phyloP scores from a whole-genome alignment of 2,113 vertebrate genomes.

The Alligator mississippiensis region DNA sequence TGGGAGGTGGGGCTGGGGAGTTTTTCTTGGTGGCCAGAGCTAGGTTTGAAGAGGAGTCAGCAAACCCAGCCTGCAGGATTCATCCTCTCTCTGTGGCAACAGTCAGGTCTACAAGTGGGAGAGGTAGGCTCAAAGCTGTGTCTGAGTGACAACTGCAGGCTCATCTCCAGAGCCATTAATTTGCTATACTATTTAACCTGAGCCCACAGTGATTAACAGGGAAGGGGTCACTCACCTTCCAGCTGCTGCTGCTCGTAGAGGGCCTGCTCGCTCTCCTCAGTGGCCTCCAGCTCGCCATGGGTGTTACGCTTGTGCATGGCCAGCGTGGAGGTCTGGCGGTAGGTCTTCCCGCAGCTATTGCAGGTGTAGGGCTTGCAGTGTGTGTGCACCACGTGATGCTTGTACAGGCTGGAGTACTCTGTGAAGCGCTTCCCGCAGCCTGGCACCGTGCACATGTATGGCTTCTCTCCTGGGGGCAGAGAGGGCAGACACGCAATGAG shows the following conservation, averaged over 20 bases:
- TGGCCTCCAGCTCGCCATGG: conserved; percentile 84
- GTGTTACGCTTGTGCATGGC: conserved; percentile 85
- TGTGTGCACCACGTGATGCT: conserved; percentile 88
- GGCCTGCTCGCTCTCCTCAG: conserved; percentile 79
- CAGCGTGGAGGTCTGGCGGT: conserved; percentile 86
- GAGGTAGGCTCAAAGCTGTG: accelerated
- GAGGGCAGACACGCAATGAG: background rate
- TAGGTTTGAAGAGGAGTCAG: background rate
- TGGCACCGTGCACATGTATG: conserved; percentile 85
- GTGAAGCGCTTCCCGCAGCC: conserved; percentile 88
- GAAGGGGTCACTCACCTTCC: conserved; percentile 60
- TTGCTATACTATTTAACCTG: accelerated
- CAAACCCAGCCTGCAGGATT: background rate
- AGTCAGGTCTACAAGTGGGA: background rate
- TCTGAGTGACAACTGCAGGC: background rate
- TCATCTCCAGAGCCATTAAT: background rate
- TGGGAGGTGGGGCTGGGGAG: background rate
- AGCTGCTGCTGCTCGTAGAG: conserved; percentile 79
- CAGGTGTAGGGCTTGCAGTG: conserved; percentile 89
- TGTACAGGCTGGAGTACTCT: conserved; percentile 88
- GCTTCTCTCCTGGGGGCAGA: conserved; percentile 84
- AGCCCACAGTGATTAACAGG: accelerated
- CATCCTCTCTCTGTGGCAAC: too few relatives aligned
- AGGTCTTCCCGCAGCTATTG: conserved; percentile 84
- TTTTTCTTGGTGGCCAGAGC: accelerated